Base-by-base conservation (phyloP, 2,888 invertebrate genomes). In the Scaptodrosophila latifasciaeformis region DNA sequence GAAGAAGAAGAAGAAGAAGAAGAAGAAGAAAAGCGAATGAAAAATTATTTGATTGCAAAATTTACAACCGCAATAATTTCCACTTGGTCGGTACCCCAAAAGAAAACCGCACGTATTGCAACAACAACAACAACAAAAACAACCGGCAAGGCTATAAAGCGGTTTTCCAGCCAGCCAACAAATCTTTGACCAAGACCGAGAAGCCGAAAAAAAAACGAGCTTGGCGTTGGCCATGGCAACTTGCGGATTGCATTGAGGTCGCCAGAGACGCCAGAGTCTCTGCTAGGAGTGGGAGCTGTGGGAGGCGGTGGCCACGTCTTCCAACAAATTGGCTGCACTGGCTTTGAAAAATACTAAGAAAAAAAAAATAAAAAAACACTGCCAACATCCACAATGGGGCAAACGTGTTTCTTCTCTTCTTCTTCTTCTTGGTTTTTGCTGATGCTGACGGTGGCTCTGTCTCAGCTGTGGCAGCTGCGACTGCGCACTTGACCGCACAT, bases 21-120 rank as follows among this genome's bases (percentile, higher is more conserved):
- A n/a, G n/a, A n/a, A n/a, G n/a, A n/a, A n/a, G 59, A 75, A 65
- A 67, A 60, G 60, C 67, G 65, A 72, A 65, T 76, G 70, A 76
- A 81, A 81, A 75, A 81, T 80, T 74, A 70, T 75, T 75, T 64
- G 56, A 78, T 75, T 80, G 81, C 67, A 74, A 75, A 80, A 75
- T 77, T 70, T 77, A 74, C 81, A 75, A 81, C 79, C 78, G 64
- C 75, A 70, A 65, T 69, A 65, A 67, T 75, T 75, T 71, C 63
- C 71, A 71, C 58, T 65, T 65, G 71, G 54, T 18, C 21, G 18
- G 62, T n/a, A n/a, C n/a, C n/a, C n/a, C n/a, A n/a, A n/a, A n/a
- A n/a, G n/a, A 51, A 51, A 67, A 58, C 67, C 58, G 59, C 67
- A 67, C 70, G 68, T 66, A 68, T 39, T 18, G 29, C 29, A 67